Evolutionary conservation across 2,888 invertebrate genomes (phyloP), one percentile per base, ranked within the genome.

Genomic region (Pandemis heparana): DNA sequence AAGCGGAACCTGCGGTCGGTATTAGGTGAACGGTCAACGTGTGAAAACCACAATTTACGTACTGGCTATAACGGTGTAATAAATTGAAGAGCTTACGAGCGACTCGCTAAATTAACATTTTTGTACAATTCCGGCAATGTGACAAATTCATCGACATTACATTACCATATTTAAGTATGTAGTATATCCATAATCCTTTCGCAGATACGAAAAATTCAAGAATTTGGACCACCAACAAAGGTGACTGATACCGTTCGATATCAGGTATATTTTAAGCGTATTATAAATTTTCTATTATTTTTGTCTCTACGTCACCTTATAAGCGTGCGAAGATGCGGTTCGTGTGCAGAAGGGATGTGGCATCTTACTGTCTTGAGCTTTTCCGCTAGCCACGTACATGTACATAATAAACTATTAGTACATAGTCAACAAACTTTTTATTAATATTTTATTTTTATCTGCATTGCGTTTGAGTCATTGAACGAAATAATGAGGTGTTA

Each of bases 401-500:
- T 48, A n/a, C n/a, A n/a, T n/a, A n/a, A n/a, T n/a, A n/a, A n/a
- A n/a, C n/a, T n/a, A n/a, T n/a, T n/a, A n/a, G 14, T n/a, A 7
- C n/a, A n/a, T n/a, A 14, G n/a, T 46, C 2, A 12, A 51, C 16
- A 8, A 16, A 3, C 18, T 16, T 56, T 23, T 10, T 5, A 60
- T 14, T n/a, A 38, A 39, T 60, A n/a, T 6, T 2, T n/a, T 6
- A 60, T 60, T 60, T 14, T 39, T n/a, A 38, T 39, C 6, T n/a
- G 53, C 7, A 7, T 38, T n/a, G 39, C n/a, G 39, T n/a, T 46
- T 48, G 23, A 32, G 23, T 43, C 46, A 16, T 4, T 65, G 48
- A 65, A 14, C 70, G 82, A 82, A 87, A 86, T 83, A 83, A 86
- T 84, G 78, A 76, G 75, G 82, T 85, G 85, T 82, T 85, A 82